These are phyloP conservation scores for Radopholus similis DNA, from an alignment of 1,140 invertebrate species.

Conservation along the genomic window DNA sequence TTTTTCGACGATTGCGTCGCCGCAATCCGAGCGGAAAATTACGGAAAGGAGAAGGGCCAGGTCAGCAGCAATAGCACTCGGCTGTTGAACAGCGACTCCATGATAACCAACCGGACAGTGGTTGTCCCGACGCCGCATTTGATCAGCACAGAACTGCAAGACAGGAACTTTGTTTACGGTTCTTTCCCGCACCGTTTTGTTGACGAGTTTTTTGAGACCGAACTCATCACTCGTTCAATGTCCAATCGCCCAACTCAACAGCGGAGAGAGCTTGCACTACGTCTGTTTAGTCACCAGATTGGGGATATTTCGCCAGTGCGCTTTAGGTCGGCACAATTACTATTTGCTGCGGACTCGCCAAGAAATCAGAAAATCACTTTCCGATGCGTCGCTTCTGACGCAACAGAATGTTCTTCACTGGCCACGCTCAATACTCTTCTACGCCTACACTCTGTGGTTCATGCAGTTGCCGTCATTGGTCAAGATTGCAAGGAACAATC, in stretches of 20 bases:
- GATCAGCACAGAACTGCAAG: conserved; percentile 36
- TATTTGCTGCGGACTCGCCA: conserved; percentile 62
- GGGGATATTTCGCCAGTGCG: not conserved
- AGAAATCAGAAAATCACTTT: conserved; percentile 40
- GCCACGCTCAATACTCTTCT: conserved; percentile 72
- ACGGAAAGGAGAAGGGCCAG: not conserved
- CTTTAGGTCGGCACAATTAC: conserved; percentile 19
- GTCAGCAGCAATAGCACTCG: not conserved
- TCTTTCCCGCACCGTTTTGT: conserved; percentile 47
- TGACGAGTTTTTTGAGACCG: conserved; percentile 49
- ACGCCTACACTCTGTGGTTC: conserved; percentile 83
- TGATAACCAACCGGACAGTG: conserved; percentile 80
- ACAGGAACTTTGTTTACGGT: conserved; percentile 53
- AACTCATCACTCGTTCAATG: conserved; percentile 13
- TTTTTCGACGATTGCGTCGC: conserved; percentile 98
- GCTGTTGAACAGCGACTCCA: conserved; percentile 56
- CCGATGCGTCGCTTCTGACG: conserved; percentile 69
- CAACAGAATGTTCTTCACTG: conserved; percentile 73
- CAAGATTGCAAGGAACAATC: conserved; percentile 67
- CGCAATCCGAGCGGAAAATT: conserved; percentile 61
- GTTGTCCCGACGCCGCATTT: conserved; percentile 92
- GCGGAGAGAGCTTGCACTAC: not conserved
- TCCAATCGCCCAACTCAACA: not conserved
- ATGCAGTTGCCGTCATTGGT: conserved; percentile 81
- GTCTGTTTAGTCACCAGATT: conserved; percentile 3